phyloP scores from a whole-genome alignment of 2,797 vertebrate species.

The Sebastes hubbsi region DNA sequence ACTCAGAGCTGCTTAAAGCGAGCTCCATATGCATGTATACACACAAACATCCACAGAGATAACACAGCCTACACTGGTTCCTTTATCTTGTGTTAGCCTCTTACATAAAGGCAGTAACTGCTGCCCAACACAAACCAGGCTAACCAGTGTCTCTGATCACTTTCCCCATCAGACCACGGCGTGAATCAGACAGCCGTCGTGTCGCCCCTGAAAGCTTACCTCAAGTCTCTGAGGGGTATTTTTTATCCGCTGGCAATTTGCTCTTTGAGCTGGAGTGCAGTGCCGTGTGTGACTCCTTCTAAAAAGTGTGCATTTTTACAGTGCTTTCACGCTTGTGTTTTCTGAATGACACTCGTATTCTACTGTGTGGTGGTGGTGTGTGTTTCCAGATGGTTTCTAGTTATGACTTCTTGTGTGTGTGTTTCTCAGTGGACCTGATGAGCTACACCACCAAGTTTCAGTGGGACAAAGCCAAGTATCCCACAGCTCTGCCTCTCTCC shows the following conservation, averaged over 20 bases:
- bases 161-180: conserved; percentile 64
- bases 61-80: neutral
- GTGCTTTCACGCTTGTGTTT: neutral
- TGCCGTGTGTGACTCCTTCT: conserved; percentile 10
- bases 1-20: neutral
- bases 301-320: neutral
- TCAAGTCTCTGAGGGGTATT: conserved; percentile 78
- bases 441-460: conserved; percentile 92
- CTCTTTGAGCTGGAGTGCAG: conserved; percentile 35
- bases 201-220: conserved; percentile 67
- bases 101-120: neutral
- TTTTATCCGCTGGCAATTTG: neutral
- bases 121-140: neutral
- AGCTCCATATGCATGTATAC: neutral
- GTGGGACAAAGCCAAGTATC: conserved; percentile 97
- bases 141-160: conserved; percentile 41
- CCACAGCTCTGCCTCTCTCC: conserved; percentile 88
- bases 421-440: conserved; percentile 86
- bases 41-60: neutral
- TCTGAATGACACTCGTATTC: neutral
- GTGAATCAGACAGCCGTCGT: conserved; percentile 43
- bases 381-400: neutral
- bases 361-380: neutral
- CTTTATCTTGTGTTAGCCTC: neutral
- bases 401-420: neutral